A percentile compares a stretch with the other conserved stretches of the same genome.
Evolutionary conservation across 2,888 invertebrate genomes (phyloP).

Genomic region (Muschampia plurimacula): DNA sequence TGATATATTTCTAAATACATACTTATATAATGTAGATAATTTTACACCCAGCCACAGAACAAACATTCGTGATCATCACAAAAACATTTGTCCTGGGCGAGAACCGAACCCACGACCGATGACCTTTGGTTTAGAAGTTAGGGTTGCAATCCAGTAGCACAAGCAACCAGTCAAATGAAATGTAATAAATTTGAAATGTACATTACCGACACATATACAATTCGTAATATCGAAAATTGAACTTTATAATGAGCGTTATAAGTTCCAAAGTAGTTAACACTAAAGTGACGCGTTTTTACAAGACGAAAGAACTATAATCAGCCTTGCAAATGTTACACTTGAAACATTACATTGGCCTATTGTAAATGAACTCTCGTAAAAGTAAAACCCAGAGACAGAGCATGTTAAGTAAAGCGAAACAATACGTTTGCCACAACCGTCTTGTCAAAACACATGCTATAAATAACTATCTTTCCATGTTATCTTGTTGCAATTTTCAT

Average conservation of each 20-base stretch:
- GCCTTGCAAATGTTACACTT: slow-evolving; percentile 5
- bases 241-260: background rate
- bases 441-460: slow-evolving; percentile 12
- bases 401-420: slow-evolving; percentile 23
- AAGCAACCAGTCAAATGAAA: too few species aligned
- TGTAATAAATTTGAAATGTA: too few species aligned
- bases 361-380: slow-evolving; percentile 29
- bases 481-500: background rate
- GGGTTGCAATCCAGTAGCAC: too few species aligned
- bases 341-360: slow-evolving; percentile 10
- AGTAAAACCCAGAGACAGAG: slow-evolving; percentile 25
- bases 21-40: too few species aligned
- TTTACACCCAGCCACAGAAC: too few species aligned
- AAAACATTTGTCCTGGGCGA: too few species aligned
- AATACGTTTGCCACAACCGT: slow-evolving; percentile 37
- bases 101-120: too few species aligned
- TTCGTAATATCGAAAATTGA: too few species aligned
- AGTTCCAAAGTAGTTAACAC: background rate
- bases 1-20: too few species aligned
- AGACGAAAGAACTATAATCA: slow-evolving; percentile 7
- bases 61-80: too few species aligned
- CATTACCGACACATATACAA: too few species aligned
- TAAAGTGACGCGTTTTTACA: background rate
- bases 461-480: slow-evolving; percentile 13
- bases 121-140: too few species aligned